A percentile compares a stretch with the other conserved stretches of the same genome.
Conservation (phyloP, 2,888 invertebrate species). For the Athalia cordata region DNA sequence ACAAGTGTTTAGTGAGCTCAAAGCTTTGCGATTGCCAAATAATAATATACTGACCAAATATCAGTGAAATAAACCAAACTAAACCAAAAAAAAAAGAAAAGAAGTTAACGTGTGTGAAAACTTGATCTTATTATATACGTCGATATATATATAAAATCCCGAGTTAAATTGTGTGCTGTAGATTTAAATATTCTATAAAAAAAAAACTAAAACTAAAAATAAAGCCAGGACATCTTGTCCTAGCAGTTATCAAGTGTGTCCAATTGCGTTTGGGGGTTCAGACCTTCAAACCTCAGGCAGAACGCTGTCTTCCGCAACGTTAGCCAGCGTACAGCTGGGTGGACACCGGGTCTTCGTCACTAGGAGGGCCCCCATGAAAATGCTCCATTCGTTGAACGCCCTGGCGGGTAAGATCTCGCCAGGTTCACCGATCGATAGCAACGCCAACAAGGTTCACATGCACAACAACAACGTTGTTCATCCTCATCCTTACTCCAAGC, state of each 20-base stretch:
- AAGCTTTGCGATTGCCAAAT: conserved; percentile 20
- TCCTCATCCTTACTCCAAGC: conserved; percentile 69
- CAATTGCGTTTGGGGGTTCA: conserved; percentile 59
- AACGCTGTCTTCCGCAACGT: conserved; percentile 60
- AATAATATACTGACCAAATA: conserved; percentile 18
- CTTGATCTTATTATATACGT: not conserved
- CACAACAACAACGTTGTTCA: conserved; percentile 74
- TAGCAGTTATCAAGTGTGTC: conserved; percentile 38
- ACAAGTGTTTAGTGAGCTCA: not conserved
- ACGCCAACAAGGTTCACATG: conserved; percentile 82
- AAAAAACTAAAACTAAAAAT: not conserved
- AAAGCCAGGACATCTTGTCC: conserved; percentile 16
- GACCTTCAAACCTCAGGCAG: conserved; percentile 57
- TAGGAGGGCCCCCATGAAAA: conserved; percentile 74
- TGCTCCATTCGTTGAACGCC: conserved; percentile 91
- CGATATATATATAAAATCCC: not conserved
- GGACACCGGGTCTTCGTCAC: conserved; percentile 60
- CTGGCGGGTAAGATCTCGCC: conserved; percentile 94
- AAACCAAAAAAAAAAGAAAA: too few relatives aligned
- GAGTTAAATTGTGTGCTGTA: too few relatives aligned
- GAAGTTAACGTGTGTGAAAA: too few relatives aligned
- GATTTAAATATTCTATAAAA: not conserved
- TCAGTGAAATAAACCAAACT: conserved; percentile 20
- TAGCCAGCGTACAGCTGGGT: conserved; percentile 57
- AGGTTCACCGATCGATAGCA: conserved; percentile 79